Evolutionary conservation across 2,797 vertebrate genomes (phyloP).

Genomic region (Craterocephalus amniculus): DNA sequence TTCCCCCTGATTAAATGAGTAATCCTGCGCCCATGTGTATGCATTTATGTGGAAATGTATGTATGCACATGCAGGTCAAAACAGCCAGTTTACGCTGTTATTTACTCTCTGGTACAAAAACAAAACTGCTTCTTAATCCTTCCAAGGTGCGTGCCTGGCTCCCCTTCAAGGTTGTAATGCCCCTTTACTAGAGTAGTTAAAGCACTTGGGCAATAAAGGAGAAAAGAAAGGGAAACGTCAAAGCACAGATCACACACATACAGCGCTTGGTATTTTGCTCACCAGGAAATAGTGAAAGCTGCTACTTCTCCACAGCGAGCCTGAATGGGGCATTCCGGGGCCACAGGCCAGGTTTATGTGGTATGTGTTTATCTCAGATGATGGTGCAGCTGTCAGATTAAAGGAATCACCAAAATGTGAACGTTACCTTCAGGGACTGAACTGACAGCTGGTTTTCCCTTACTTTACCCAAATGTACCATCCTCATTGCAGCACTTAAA

Average conservation of each 20-base stretch:
- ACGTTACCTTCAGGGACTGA: slow-evolving; percentile 15
- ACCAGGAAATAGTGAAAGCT: slow-evolving; percentile 72
- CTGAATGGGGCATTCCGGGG: slow-evolving; percentile 57
- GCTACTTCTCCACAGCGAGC: slow-evolving; percentile 47
- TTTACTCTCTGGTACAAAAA: slow-evolving; percentile 74
- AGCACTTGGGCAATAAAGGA: slow-evolving; percentile 71
- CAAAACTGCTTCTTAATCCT: slow-evolving; percentile 79
- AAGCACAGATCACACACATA: slow-evolving; percentile 75
- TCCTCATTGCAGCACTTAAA: background rate
- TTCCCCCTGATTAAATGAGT: slow-evolving; percentile 39
- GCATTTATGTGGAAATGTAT: slow-evolving; percentile 67
- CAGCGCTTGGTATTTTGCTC: slow-evolving; percentile 66
- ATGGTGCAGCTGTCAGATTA: slow-evolving; percentile 30
- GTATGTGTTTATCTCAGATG: slow-evolving; percentile 52
- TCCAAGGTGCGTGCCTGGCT: slow-evolving; percentile 81
- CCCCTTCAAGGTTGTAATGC: slow-evolving; percentile 74
- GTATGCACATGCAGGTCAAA: slow-evolving; percentile 64
- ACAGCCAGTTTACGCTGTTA: slow-evolving; percentile 69
- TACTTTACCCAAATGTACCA: background rate
- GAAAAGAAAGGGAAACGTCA: slow-evolving; percentile 75
- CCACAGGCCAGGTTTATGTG: slow-evolving; percentile 42
- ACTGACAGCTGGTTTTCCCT: background rate
- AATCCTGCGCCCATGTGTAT: slow-evolving; percentile 63
- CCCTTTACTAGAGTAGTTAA: slow-evolving; percentile 82
- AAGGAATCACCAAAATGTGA: slow-evolving; percentile 51